A percentile compares a stretch with the other conserved stretches of the same genome.
Conservation (phyloP, 2,888 invertebrate species). For the Lordiphosa andalusiaca region DNA sequence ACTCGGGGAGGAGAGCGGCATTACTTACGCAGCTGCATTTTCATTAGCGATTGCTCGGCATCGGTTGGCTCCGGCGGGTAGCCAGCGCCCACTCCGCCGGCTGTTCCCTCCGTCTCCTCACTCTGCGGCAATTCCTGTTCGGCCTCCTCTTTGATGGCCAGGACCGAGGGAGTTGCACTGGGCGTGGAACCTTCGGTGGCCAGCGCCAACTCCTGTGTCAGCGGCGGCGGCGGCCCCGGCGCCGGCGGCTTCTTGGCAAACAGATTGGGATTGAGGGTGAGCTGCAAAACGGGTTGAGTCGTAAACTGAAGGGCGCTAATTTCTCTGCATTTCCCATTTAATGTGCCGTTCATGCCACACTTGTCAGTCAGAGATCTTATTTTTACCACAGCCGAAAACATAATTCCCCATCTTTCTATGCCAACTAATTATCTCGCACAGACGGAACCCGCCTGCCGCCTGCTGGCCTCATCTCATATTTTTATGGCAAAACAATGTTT, state of each 20-base stretch:
- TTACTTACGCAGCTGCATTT: conserved; percentile 89
- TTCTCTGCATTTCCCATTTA: conserved; percentile 63
- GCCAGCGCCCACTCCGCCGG: conserved; percentile 7
- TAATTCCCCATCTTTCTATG: conserved; percentile 59
- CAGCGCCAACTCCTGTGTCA: conserved; percentile 6
- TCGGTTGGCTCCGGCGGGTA: conserved; percentile 80
- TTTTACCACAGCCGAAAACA: conserved; percentile 36
- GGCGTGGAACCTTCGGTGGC: conserved; percentile 6
- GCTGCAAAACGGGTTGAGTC: conserved; percentile 42
- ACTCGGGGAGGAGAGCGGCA: neutral
- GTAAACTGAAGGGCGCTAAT: conserved; percentile 57
- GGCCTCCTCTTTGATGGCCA: conserved; percentile 58
- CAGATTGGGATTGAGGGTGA: conserved; percentile 72
- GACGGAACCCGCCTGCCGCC: conserved; percentile 51
- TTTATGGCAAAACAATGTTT: conserved; percentile 74
- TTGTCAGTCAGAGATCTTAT: conserved; percentile 52
- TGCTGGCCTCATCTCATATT: conserved; percentile 52
- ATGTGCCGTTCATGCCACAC: conserved; percentile 54
- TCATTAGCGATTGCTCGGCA: conserved; percentile 87
- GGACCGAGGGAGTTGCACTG: conserved; percentile 17
- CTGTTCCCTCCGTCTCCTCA: conserved; percentile 46
- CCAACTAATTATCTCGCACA: conserved; percentile 70
- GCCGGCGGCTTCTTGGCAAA: conserved; percentile 61
- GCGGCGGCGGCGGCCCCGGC: conserved; percentile 49
- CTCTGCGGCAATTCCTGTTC: conserved; percentile 44